phyloP scores from a whole-genome alignment of 2,113 vertebrate genomes.

The Brachypteracias leptosomus region DNA sequence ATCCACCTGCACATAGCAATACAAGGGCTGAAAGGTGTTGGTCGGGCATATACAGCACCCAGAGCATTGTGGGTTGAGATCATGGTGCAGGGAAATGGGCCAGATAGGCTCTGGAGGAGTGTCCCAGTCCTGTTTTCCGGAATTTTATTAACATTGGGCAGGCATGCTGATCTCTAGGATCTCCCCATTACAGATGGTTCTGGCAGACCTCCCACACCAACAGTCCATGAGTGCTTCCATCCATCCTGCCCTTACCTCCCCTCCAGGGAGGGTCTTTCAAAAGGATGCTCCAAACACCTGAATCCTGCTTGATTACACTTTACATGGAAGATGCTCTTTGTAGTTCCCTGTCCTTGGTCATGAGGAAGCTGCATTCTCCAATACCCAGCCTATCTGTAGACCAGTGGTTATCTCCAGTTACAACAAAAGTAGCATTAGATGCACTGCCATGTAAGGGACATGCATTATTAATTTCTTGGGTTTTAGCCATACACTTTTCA shows the following conservation, averaged over 20 bases:
- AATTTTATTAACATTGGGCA: neutral
- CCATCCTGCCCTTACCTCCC: neutral
- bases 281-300: neutral
- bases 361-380: neutral
- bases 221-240: neutral
- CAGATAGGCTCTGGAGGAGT: neutral
- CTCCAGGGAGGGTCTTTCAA: neutral
- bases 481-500: neutral
- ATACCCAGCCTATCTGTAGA: neutral
- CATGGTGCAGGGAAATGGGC: neutral
- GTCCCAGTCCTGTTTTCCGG: neutral
- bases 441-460: neutral
- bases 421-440: neutral
- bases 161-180: neutral
- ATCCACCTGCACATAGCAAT: neutral
- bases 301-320: too few relatives aligned
- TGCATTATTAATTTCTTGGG: conserved; percentile 18
- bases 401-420: conserved; percentile 8
- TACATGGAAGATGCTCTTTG: neutral
- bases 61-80: neutral
- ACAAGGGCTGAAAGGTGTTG: neutral
- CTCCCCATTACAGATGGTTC: neutral
- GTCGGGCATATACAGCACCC: neutral
- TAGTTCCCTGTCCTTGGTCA: neutral
- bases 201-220: neutral